Conservation (phyloP, 2,113 vertebrate species). For the Pseudopodoces humilis region DNA sequence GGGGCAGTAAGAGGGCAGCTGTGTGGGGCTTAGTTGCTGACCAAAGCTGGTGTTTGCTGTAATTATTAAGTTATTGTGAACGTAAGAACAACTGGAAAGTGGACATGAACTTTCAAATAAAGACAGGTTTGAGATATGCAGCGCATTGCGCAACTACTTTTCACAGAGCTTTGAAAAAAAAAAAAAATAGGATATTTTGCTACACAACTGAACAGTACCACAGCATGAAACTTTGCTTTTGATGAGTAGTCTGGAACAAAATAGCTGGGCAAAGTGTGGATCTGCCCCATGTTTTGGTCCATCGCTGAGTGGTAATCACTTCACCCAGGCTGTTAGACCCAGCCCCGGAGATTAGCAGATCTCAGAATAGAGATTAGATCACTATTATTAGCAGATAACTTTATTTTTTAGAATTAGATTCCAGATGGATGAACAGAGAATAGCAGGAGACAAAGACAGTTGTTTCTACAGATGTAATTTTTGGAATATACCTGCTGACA, state of each 20-base stretch:
- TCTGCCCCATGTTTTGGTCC: background rate
- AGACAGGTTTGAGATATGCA: background rate
- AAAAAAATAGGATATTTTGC: background rate
- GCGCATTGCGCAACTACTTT: background rate
- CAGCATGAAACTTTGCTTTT: background rate
- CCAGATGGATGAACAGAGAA: background rate
- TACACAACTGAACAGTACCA: background rate
- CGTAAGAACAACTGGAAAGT: background rate
- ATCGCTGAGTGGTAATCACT: background rate
- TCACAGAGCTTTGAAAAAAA: background rate
- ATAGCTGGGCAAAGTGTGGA: background rate
- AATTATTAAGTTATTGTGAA: background rate
- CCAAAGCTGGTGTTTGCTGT: background rate
- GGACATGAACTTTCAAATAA: background rate
- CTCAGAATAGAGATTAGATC: background rate
- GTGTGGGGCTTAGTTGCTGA: background rate
- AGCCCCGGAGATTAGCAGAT: background rate
- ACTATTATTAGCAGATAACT: background rate
- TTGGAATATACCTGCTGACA: constrained; percentile 37
- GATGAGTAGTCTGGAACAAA: background rate
- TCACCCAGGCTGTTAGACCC: background rate
- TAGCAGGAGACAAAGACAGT: background rate
- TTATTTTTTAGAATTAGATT: constrained; percentile 43
- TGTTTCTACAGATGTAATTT: constrained; percentile 21
- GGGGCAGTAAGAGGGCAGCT: rapidly evolving